Evolutionary conservation across 2,888 invertebrate genomes (phyloP).

Genomic region (Amiota minor): DNA sequence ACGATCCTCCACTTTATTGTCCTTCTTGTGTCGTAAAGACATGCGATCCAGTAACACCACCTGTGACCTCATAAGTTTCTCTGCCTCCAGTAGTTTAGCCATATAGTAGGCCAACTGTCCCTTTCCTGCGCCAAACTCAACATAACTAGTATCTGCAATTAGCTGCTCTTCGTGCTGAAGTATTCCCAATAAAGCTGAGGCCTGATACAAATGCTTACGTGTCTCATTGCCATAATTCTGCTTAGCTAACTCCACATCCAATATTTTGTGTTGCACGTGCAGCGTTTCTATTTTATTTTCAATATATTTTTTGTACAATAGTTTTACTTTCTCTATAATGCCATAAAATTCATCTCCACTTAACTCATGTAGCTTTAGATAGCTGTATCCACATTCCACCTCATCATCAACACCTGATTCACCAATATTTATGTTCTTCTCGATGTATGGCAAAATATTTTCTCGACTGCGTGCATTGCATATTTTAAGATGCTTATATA

Average conservation of each 20-base stretch:
- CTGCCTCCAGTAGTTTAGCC: conserved; percentile 76
- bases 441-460: conserved; percentile 74
- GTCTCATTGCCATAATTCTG: conserved; percentile 78
- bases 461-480: conserved; percentile 80
- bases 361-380: conserved; percentile 72
- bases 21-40: conserved; percentile 86
- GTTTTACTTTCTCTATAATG: conserved; percentile 74
- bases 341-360: conserved; percentile 69
- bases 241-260: conserved; percentile 75
- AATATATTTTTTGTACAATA: conserved; percentile 69
- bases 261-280: conserved; percentile 73
- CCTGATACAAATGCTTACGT: conserved; percentile 85
- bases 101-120: conserved; percentile 88
- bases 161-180: conserved; percentile 78
- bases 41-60: conserved; percentile 86
- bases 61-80: conserved; percentile 73
- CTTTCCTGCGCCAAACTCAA: conserved; percentile 94
- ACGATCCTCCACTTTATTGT: conserved; percentile 77
- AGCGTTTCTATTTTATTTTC: conserved; percentile 72
- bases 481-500: conserved; percentile 81
- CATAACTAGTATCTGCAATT: conserved; percentile 79
- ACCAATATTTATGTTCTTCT: conserved; percentile 65
- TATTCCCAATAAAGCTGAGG: conserved; percentile 83
- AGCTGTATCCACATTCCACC: conserved; percentile 31
- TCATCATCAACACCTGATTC: conserved; percentile 24